A percentile compares a stretch with the other conserved stretches of the same genome.
Conservation (phyloP, 2,888 invertebrate genomes). For the Atherix ibis region DNA sequence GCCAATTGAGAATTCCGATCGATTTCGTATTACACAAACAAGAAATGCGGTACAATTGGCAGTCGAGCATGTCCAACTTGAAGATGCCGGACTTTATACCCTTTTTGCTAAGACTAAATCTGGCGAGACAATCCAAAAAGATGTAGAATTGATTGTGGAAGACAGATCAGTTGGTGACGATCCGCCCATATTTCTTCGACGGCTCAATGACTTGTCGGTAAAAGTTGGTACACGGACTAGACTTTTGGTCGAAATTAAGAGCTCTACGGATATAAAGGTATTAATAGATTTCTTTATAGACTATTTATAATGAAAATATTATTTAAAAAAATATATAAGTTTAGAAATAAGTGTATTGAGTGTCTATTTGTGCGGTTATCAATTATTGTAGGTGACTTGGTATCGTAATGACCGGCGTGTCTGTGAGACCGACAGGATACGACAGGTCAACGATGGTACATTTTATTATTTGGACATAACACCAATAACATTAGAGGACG, state of each 20-base stretch:
- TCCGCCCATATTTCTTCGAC: conserved; percentile 68
- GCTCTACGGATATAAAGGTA: conserved; percentile 65
- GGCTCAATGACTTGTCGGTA: conserved; percentile 71
- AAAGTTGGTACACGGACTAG: conserved; percentile 80
- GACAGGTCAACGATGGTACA: conserved; percentile 66
- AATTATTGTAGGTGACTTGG: conserved; percentile 80
- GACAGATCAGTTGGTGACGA: conserved; percentile 47
- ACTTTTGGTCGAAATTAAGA: conserved; percentile 69
- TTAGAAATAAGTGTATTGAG: background rate
- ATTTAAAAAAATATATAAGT: background rate
- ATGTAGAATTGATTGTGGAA: conserved; percentile 40
- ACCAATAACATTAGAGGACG: conserved; percentile 66
- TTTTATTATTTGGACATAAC: conserved; percentile 74
- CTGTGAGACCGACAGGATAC: conserved; percentile 56
- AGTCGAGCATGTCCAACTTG: conserved; percentile 54
- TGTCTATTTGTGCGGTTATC: no score
- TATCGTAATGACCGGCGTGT: conserved; percentile 66
- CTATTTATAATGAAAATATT: background rate
- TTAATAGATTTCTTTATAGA: conserved; percentile 6
- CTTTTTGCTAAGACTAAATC: conserved; percentile 45
- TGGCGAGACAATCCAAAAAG: conserved; percentile 37
- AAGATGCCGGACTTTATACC: conserved; percentile 62
- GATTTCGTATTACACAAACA: conserved; percentile 40
- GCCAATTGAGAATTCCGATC: conserved; percentile 46
- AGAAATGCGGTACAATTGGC: conserved; percentile 53